Percentiles rank a stretch among this genome's conserved stretches.
Conservation (phyloP, 1,140 invertebrate genomes). For the Mycetomoellerius zeteki region DNA sequence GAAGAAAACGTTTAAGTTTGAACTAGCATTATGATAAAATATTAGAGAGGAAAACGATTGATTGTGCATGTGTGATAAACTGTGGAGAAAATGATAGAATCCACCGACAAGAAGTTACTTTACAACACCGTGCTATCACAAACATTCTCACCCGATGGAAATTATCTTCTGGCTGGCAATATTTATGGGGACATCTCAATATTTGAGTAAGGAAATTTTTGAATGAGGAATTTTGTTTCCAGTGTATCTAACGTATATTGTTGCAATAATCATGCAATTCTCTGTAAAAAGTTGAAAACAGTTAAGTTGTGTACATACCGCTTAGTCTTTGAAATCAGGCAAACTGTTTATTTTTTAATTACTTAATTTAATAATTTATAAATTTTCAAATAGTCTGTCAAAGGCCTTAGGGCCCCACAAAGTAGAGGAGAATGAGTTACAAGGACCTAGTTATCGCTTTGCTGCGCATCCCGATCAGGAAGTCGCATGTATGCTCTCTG, state of each 20-base stretch:
- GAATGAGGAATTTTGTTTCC: conserved; percentile 89
- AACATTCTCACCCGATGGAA: conserved; percentile 93
- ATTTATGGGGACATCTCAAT: conserved; percentile 94
- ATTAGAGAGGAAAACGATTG: neutral
- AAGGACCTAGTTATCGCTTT: conserved; percentile 88
- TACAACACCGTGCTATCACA: conserved; percentile 94
- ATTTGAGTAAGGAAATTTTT: conserved; percentile 92
- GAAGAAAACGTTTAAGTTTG: neutral
- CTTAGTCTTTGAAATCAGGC: neutral
- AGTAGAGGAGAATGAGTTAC: conserved; percentile 87
- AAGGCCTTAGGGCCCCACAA: conserved; percentile 87
- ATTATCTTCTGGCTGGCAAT: conserved; percentile 93
- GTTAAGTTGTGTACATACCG: neutral
- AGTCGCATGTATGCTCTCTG: conserved; percentile 91
- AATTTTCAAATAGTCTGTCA: conserved; percentile 86
- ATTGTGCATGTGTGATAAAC: neutral
- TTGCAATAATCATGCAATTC: neutral
- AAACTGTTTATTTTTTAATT: neutral
- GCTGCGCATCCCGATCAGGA: conserved; percentile 88
- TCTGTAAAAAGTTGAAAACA: neutral
- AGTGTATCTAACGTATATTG: neutral
- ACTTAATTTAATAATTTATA: neutral
- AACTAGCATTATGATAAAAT: neutral
- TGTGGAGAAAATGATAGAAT: conserved; percentile 33
- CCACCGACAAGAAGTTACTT: conserved; percentile 86